These are phyloP conservation scores for Andricus curvator DNA, from an alignment of 2,888 invertebrate species.

Conservation along the genomic window DNA sequence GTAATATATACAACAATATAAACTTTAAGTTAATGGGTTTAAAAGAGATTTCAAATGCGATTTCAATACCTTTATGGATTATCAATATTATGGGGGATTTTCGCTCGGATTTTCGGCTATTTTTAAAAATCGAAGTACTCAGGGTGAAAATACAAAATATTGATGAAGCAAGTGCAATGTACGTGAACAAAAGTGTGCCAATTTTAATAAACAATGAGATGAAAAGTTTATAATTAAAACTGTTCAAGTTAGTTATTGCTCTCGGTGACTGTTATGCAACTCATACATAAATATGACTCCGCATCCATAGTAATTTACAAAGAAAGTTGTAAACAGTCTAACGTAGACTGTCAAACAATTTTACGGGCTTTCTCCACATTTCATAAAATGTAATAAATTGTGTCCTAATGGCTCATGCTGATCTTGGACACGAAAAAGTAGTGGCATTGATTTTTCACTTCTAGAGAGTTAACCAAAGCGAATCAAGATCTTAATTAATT, in stretches of 20 bases:
- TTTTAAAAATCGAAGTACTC: no score
- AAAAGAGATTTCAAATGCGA: no score
- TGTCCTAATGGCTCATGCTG: not conserved
- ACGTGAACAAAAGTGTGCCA: no score
- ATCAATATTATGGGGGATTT: no score
- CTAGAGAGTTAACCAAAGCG: not conserved
- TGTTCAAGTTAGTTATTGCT: not conserved
- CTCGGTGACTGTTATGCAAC: not conserved
- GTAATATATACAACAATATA: no score
- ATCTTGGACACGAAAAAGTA: constrained; percentile 11
- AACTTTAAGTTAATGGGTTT: no score
- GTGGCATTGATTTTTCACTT: not conserved
- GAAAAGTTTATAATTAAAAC: not conserved
- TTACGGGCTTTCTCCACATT: constrained; percentile 23
- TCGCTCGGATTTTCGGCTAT: no score
- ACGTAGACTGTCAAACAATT: constrained; percentile 5
- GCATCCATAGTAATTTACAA: not conserved
- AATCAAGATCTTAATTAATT: not conserved
- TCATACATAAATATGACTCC: not conserved
- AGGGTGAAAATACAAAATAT: no score
- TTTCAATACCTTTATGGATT: no score
- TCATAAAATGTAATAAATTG: constrained; percentile 5
- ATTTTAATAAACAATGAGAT: not conserved
- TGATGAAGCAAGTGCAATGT: no score
- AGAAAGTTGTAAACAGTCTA: constrained; percentile 20